Percentiles rank a stretch among this genome's conserved stretches.
Evolutionary conservation across 2,797 vertebrate species (phyloP).

Genomic region (Capromys pilorides): DNA sequence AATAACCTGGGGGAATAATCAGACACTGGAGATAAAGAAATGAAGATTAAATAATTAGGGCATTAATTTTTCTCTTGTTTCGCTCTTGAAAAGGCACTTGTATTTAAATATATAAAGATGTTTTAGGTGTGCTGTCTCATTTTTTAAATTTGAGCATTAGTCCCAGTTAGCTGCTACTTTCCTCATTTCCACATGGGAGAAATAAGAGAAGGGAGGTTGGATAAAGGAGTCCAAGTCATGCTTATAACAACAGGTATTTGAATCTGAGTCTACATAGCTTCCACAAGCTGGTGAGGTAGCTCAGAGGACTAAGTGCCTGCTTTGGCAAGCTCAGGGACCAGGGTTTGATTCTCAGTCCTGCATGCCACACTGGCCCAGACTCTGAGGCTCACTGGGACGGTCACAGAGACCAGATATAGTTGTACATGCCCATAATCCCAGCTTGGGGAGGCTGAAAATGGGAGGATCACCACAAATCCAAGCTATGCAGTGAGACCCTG

Average conservation of each 20-base stretch:
- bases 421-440: too few relatives aligned
- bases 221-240: background rate
- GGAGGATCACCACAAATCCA: too few relatives aligned
- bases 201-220: background rate
- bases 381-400: too few relatives aligned
- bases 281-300: too few relatives aligned
- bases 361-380: too few relatives aligned
- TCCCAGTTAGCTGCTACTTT: background rate
- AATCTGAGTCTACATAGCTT: background rate
- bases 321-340: too few relatives aligned
- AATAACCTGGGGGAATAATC: constrained; percentile 40
- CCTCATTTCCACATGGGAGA: constrained; percentile 6
- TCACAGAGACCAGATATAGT: too few relatives aligned
- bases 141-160: background rate
- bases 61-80: constrained; percentile 60
- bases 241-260: background rate
- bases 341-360: too few relatives aligned
- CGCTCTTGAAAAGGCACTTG: background rate
- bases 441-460: too few relatives aligned
- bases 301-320: too few relatives aligned
- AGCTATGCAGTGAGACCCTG: too few relatives aligned
- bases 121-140: constrained; percentile 7
- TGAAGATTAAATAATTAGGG: constrained; percentile 59
- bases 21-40: constrained; percentile 58
- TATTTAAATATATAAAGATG: background rate